Conservation (phyloP, 1,140 invertebrate genomes). For the Drosophila albomicans region DNA sequence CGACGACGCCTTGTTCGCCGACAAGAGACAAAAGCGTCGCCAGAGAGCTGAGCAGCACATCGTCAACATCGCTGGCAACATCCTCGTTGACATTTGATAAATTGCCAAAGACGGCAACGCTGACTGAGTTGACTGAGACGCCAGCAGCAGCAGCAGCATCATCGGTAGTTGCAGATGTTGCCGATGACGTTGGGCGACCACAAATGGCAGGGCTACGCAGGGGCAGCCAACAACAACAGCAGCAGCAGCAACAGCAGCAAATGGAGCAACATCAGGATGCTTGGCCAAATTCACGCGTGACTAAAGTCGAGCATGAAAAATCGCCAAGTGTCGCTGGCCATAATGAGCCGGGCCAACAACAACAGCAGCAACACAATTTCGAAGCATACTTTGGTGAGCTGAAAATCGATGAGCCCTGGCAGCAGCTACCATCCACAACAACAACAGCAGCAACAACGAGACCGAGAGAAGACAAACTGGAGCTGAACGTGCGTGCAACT, state of each 20-base stretch:
- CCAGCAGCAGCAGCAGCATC: slow-evolving; percentile 13
- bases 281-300: slow-evolving; percentile 79
- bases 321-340: slow-evolving; percentile 68
- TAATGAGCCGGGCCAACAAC: slow-evolving; percentile 60
- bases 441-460: slow-evolving; percentile 14
- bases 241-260: slow-evolving; percentile 21
- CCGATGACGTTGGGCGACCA: slow-evolving; percentile 57
- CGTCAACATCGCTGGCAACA: slow-evolving; percentile 67
- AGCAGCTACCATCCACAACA: slow-evolving; percentile 35
- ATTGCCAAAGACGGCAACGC: slow-evolving; percentile 72
- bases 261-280: slow-evolving; percentile 30
- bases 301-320: slow-evolving; percentile 81
- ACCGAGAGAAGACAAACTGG: slow-evolving; percentile 61
- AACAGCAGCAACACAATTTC: slow-evolving; percentile 59
- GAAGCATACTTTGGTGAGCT: slow-evolving; percentile 74
- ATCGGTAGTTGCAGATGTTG: slow-evolving; percentile 17
- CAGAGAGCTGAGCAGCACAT: slow-evolving; percentile 71
- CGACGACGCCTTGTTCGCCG: slow-evolving; percentile 26
- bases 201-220: slow-evolving; percentile 37
- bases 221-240: slow-evolving; percentile 4
- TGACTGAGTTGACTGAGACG: slow-evolving; percentile 49
- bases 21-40: slow-evolving; percentile 45
- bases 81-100: slow-evolving; percentile 83
- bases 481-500: slow-evolving; percentile 27
- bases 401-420: slow-evolving; percentile 80